Evolutionary conservation across 2,888 invertebrate genomes (phyloP).

Genomic region (Hyposoter didymator): DNA sequence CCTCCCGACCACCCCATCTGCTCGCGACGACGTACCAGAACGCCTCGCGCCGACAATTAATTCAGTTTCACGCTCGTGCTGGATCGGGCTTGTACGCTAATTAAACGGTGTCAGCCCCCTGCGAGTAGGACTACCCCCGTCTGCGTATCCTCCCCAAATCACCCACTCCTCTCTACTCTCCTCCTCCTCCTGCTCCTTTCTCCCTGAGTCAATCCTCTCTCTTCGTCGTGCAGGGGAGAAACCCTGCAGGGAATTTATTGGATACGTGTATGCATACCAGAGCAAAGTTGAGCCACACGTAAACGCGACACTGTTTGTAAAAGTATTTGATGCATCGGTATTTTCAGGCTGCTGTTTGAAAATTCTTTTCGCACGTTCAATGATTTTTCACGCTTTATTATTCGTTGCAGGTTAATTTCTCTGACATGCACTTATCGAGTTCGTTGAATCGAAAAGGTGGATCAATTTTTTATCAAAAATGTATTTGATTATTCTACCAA

Average conservation of each 20-base stretch:
- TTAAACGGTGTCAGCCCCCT: constrained; percentile 73
- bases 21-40: constrained; percentile 53
- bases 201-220: background rate
- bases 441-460: background rate
- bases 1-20: constrained; percentile 2
- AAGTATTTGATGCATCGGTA: background rate
- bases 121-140: constrained; percentile 57
- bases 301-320: background rate
- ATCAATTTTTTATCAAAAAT: background rate
- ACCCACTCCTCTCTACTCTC: background rate
- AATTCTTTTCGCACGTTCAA: background rate
- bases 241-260: background rate
- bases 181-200: background rate
- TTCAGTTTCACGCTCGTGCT: constrained; percentile 71
- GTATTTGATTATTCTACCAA: background rate
- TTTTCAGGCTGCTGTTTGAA: background rate
- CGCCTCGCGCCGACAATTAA: constrained; percentile 70
- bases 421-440: background rate
- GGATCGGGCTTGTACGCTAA: constrained; percentile 68
- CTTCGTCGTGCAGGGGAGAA: background rate
- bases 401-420: background rate
- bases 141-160: constrained; percentile 8
- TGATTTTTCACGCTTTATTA: background rate
- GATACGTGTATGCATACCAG: background rate
- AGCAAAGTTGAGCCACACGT: background rate